These are phyloP conservation scores for Aphidius ervi DNA, from an alignment of 1,140 invertebrate species.

Conservation along the genomic window DNA sequence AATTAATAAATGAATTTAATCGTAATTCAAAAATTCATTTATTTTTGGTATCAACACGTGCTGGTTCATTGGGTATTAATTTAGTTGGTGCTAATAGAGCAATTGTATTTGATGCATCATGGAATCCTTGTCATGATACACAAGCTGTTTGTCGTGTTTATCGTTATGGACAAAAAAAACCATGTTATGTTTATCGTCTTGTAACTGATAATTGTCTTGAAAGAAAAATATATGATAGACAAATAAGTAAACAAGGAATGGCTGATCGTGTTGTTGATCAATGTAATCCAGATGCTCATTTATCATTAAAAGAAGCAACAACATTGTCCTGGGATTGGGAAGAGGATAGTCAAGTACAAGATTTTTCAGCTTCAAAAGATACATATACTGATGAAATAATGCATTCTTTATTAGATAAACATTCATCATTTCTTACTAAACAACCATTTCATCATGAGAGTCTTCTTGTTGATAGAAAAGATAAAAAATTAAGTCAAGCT, in stretches of 20 bases:
- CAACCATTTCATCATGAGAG: conserved; percentile 97
- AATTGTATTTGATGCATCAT: conserved; percentile 96
- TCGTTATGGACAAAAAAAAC: conserved; percentile 90
- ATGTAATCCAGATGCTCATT: conserved; percentile 92
- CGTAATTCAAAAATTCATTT: conserved; percentile 81
- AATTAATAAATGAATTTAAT: conserved; percentile 97
- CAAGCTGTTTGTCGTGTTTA: conserved; percentile 98
- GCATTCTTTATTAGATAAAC: conserved; percentile 65
- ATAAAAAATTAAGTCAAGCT: conserved; percentile 89
- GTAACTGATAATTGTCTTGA: conserved; percentile 97
- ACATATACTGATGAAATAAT: conserved; percentile 80
- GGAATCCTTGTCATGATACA: conserved; percentile 99
- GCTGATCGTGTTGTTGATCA: conserved; percentile 97
- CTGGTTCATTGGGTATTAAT: conserved; percentile 96
- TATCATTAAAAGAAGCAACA: conserved; percentile 91
- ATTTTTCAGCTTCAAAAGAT: conserved; percentile 66
- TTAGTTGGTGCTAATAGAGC: conserved; percentile 95
- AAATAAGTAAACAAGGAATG: conserved; percentile 97
- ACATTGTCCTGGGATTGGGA: conserved; percentile 91
- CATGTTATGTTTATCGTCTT: conserved; percentile 92
- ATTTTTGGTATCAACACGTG: conserved; percentile 95
- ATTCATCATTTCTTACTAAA: conserved; percentile 72
- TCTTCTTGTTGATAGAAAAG: conserved; percentile 89
- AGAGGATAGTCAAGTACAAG: conserved; percentile 70
- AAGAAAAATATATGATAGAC: conserved; percentile 96